phyloP scores from a whole-genome alignment of 2,797 vertebrate genomes.

The Melanotaenia parkinsoni region DNA sequence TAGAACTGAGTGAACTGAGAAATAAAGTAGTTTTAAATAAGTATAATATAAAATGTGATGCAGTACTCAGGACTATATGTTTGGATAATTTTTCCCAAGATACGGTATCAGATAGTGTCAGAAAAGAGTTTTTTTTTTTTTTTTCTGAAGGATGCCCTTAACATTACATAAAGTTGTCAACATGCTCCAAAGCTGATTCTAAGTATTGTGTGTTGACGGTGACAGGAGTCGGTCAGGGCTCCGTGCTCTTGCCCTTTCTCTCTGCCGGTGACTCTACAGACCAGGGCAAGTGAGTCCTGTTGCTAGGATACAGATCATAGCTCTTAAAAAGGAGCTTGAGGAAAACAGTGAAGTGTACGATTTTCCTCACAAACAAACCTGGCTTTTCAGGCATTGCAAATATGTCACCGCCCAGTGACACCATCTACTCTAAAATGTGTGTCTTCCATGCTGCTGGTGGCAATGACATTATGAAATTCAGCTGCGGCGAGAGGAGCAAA shows the following conservation, averaged over 20 bases:
- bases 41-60: background rate
- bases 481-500: slow-evolving; percentile 39
- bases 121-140: background rate
- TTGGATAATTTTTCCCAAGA: background rate
- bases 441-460: slow-evolving; percentile 18
- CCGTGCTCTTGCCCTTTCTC: slow-evolving; percentile 63
- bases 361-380: slow-evolving; percentile 70
- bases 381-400: slow-evolving; percentile 67
- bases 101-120: background rate
- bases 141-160: background rate
- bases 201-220: slow-evolving; percentile 57
- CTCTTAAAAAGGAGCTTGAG: slow-evolving; percentile 69
- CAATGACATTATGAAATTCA: slow-evolving; percentile 26
- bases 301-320: slow-evolving; percentile 83
- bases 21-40: background rate
- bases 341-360: slow-evolving; percentile 67
- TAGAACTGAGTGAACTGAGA: too few relatives aligned
- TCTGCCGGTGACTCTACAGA: slow-evolving; percentile 62
- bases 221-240: slow-evolving; percentile 68
- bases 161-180: slow-evolving; percentile 12
- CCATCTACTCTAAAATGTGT: slow-evolving; percentile 37
- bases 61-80: background rate
- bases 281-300: slow-evolving; percentile 73
- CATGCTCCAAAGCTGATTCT: slow-evolving; percentile 30
- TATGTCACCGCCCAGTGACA: slow-evolving; percentile 72